Conservation (phyloP, 2,797 vertebrate species). For the Sternarchorhynchus goeldii region DNA sequence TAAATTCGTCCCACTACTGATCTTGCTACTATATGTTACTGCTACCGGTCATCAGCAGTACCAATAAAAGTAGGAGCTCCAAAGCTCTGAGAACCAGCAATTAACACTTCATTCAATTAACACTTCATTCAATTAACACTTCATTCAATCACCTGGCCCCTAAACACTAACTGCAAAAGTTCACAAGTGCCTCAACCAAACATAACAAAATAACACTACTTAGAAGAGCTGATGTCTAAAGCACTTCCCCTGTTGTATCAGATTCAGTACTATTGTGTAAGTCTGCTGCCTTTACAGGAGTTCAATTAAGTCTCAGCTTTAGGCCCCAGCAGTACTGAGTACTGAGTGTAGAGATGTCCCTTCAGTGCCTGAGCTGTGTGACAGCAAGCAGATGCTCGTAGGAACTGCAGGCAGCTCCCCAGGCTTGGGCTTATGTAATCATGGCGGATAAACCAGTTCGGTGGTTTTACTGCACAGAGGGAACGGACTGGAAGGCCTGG, state of each 20-base stretch:
- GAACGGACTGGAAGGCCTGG: background rate
- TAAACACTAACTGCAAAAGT: constrained; percentile 23
- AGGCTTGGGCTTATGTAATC: constrained; percentile 17
- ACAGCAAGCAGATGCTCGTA: constrained; percentile 26
- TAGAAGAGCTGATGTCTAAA: background rate
- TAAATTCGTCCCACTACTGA: background rate
- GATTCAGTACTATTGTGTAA: background rate
- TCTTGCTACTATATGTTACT: background rate
- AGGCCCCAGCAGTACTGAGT: background rate
- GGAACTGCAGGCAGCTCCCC: background rate
- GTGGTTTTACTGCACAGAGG: background rate
- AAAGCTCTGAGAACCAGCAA: constrained; percentile 17
- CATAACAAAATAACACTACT: background rate
- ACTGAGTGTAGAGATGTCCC: background rate
- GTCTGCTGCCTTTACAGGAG: constrained; percentile 7
- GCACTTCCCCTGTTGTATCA: background rate
- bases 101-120: constrained; percentile 7
- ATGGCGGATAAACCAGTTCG: background rate
- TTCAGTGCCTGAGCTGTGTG: background rate
- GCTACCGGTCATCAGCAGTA: background rate
- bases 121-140: constrained; percentile 23
- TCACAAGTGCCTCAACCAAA: constrained; percentile 8
- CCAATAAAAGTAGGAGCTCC: constrained; percentile 9
- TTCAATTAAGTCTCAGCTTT: constrained; percentile 14
- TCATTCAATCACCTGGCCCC: background rate